phyloP scores from a whole-genome alignment of 2,888 invertebrate species.

The Tholera decimalis region DNA sequence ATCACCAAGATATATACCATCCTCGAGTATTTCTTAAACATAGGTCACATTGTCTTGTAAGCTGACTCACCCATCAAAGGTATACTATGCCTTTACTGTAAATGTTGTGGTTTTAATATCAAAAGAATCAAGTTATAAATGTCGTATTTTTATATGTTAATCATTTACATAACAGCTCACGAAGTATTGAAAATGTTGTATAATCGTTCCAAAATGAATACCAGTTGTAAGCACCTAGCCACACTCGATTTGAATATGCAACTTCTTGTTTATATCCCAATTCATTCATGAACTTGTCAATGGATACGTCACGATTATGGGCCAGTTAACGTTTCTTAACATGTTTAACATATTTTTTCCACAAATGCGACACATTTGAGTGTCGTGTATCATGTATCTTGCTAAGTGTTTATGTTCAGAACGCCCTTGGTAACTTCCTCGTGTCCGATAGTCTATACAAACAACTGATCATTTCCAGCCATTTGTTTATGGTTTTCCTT shows the following conservation, averaged over 20 bases:
- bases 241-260: conserved; percentile 68
- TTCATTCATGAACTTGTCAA: conserved; percentile 70
- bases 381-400: conserved; percentile 26
- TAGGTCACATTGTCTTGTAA: conserved; percentile 55
- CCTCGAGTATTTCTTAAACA: conserved; percentile 34
- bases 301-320: conserved; percentile 54
- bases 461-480: conserved; percentile 55
- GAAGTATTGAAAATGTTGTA: conserved; percentile 69
- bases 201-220: conserved; percentile 68
- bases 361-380: conserved; percentile 37
- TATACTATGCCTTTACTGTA: conserved; percentile 63
- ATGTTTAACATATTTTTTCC: conserved; percentile 23
- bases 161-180: conserved; percentile 76
- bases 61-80: conserved; percentile 61
- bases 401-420: conserved; percentile 36
- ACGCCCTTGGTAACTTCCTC: conserved; percentile 63
- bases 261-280: conserved; percentile 65
- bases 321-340: conserved; percentile 27
- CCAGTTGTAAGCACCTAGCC: conserved; percentile 60
- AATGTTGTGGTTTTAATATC: conserved; percentile 61
- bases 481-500: conserved; percentile 75
- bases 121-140: conserved; percentile 64
- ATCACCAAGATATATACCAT: conserved; percentile 35
- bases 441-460: conserved; percentile 55
- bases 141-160: conserved; percentile 73